Evolutionary conservation across 2,113 vertebrate genomes (phyloP).

Genomic region (Desmodus rotundus): DNA sequence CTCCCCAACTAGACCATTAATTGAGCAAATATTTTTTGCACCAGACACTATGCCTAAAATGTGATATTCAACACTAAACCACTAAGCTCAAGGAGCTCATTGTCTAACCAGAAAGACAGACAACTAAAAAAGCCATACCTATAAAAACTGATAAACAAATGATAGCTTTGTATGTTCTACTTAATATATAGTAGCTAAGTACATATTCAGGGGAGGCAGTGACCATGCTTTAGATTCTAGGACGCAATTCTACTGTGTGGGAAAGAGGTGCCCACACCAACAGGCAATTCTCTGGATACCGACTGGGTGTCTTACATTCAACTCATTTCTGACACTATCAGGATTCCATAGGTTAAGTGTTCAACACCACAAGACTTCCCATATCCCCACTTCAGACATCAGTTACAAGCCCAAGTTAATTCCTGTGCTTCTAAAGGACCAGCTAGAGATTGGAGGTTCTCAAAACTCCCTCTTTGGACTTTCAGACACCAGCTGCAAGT

Average conservation of each 20-base stretch:
- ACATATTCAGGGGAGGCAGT: not conserved
- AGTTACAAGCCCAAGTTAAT: not conserved
- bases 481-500: not conserved
- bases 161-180: not conserved
- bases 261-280: not conserved
- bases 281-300: not conserved
- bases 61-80: not conserved
- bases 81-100: not conserved
- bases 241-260: not conserved
- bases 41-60: not conserved
- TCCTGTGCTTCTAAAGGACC: not conserved
- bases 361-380: not conserved
- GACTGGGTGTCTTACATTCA: not conserved
- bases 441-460: not conserved
- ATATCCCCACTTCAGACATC: not conserved
- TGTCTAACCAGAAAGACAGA: not conserved
- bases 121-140: not conserved
- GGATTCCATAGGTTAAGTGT: not conserved
- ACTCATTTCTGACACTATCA: not conserved
- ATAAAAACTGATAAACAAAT: not conserved
- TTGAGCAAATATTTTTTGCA: not conserved
- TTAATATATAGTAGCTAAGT: not conserved
- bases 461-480: not conserved
- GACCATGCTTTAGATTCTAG: not conserved
- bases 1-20: not conserved